phyloP scores from a whole-genome alignment of 1,140 invertebrate species.

The Tribolium castaneum region DNA sequence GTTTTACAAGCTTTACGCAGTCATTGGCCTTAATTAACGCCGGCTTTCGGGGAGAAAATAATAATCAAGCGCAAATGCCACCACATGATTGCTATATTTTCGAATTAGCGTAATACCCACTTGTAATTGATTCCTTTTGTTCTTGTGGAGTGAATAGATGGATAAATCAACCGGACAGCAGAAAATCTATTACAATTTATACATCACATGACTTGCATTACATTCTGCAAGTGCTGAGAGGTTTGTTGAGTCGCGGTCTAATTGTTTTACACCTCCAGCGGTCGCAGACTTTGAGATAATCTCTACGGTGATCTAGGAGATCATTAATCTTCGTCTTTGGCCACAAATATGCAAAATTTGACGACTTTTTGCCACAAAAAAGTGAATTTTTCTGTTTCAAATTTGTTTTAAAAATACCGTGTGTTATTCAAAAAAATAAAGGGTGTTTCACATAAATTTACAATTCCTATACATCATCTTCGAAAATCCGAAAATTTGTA shows the following conservation, averaged over 20 bases:
- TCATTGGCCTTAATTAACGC: conserved; percentile 12
- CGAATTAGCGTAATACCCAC: not conserved
- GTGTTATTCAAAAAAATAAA: too few species aligned
- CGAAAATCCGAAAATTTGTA: too few species aligned
- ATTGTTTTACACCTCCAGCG: not conserved
- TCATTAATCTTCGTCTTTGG: not conserved
- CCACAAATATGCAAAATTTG: too few species aligned
- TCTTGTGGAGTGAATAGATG: not conserved
- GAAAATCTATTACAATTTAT: not conserved
- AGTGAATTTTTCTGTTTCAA: too few species aligned
- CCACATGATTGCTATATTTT: not conserved
- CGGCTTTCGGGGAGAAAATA: not conserved
- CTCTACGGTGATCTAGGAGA: not conserved
- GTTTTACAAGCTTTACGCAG: conserved; percentile 31
- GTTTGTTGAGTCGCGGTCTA: not conserved
- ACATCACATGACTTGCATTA: not conserved
- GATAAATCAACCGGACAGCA: not conserved
- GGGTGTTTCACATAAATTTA: too few species aligned
- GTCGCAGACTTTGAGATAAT: not conserved
- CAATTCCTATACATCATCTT: too few species aligned
- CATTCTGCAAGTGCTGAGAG: not conserved
- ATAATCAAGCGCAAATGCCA: not conserved
- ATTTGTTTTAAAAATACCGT: too few species aligned
- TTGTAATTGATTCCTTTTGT: not conserved
- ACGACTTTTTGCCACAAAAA: too few species aligned